Evolutionary conservation across 2,888 invertebrate genomes (phyloP).

Genomic region (Chelonus formosanus): DNA sequence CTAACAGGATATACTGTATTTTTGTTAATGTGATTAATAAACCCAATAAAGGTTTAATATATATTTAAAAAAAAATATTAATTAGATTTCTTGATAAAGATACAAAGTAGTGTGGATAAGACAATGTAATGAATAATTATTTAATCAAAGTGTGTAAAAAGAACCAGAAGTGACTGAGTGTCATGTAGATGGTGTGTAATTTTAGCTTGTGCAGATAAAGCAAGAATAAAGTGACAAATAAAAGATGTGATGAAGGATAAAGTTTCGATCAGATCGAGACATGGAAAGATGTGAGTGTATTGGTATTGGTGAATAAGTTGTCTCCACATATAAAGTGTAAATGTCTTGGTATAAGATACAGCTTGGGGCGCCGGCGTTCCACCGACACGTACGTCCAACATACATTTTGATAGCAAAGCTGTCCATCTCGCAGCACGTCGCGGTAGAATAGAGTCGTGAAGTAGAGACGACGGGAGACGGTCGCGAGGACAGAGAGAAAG

Average conservation of each 20-base stretch:
- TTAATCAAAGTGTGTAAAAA: too few species aligned
- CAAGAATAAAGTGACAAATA: conserved; percentile 17
- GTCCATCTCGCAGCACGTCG: conserved; percentile 59
- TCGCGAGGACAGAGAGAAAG: conserved; percentile 30
- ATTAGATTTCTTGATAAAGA: too few species aligned
- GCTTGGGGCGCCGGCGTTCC: conserved; percentile 38
- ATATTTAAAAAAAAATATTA: too few species aligned
- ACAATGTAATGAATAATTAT: too few species aligned
- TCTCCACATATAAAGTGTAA: neutral
- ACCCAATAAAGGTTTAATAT: too few species aligned
- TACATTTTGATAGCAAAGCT: conserved; percentile 45
- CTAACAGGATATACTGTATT: too few species aligned
- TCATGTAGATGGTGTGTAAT: neutral
- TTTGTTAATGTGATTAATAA: too few species aligned
- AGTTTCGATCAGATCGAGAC: conserved; percentile 22
- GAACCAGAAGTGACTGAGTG: neutral
- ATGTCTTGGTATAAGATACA: conserved; percentile 21
- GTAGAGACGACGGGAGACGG: conserved; percentile 48
- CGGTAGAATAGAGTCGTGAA: conserved; percentile 55
- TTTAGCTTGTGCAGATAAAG: conserved; percentile 8
- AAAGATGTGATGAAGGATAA: conserved; percentile 18
- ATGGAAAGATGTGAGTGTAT: neutral
- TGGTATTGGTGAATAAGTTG: neutral
- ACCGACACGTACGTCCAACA: conserved; percentile 36
- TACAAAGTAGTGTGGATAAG: too few species aligned